These are phyloP conservation scores for Takifugu ocellatus DNA, from an alignment of 2,797 vertebrate species.

Conservation along the genomic window DNA sequence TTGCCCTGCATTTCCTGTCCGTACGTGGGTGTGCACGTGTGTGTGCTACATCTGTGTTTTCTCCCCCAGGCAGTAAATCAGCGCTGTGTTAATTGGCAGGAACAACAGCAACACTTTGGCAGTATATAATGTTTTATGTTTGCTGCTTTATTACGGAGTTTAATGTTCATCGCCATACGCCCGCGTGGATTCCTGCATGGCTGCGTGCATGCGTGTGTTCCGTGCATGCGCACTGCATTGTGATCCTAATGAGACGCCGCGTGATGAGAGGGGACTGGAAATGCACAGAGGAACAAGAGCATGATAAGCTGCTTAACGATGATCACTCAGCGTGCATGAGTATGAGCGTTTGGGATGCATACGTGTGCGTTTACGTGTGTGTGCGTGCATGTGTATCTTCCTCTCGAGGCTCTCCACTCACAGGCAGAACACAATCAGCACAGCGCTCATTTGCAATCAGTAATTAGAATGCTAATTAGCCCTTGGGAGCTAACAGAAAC, in stretches of 20 bases:
- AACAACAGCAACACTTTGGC: conserved; percentile 98
- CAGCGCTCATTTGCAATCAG: conserved; percentile 96
- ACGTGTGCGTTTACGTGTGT: conserved; percentile 35
- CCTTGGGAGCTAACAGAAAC: conserved; percentile 98
- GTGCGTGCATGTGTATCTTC: conserved; percentile 18
- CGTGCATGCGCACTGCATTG: conserved; percentile 60
- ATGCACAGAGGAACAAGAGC: conserved; percentile 66
- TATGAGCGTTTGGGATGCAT: conserved; percentile 46
- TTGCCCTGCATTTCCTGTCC: conserved; percentile 5
- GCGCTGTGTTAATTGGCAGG: conserved; percentile 97
- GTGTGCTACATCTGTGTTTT: conserved; percentile 32
- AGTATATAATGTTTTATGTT: conserved; percentile 99
- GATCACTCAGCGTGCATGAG: conserved; percentile 82
- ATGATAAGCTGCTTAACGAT: conserved; percentile 98
- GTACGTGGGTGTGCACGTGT: conserved; percentile 7
- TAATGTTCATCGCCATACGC: conserved; percentile 51
- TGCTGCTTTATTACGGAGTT: conserved; percentile 99
- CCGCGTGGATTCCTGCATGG: conserved; percentile 25
- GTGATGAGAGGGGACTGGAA: conserved; percentile 65
- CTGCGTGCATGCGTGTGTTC: conserved; percentile 13
- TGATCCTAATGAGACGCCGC: conserved; percentile 67
- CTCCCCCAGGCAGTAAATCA: conserved; percentile 92
- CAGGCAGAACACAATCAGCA: conserved; percentile 71
- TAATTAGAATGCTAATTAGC: conserved; percentile 99
- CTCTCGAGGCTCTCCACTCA: conserved; percentile 64